These are phyloP conservation scores for Scaptomyza cyrtandrae DNA, from an alignment of 2,888 invertebrate species.

Conservation along the genomic window DNA sequence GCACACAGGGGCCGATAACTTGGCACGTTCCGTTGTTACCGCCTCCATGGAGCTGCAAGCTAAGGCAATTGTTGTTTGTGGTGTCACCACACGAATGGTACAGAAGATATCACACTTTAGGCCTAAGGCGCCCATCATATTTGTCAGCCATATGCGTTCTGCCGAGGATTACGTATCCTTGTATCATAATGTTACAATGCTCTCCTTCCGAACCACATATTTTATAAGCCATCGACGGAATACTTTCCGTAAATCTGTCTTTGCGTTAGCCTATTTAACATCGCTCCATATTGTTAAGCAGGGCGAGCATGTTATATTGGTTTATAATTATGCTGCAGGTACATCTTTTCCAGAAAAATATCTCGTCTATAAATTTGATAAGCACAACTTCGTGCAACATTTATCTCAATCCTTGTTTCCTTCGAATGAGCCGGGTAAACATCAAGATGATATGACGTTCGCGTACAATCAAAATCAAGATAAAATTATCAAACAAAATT, in stretches of 20 bases:
- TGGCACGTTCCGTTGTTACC: conserved; percentile 75
- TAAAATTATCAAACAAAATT: background rate
- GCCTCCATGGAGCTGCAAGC: conserved; percentile 76
- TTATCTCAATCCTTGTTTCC: conserved; percentile 56
- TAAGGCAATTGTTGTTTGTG: conserved; percentile 75
- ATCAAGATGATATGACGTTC: background rate
- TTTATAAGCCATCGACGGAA: conserved; percentile 50
- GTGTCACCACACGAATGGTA: conserved; percentile 77
- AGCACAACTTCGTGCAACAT: conserved; percentile 52
- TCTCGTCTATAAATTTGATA: conserved; percentile 68
- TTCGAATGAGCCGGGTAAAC: background rate
- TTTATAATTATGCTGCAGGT: conserved; percentile 61
- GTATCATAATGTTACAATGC: conserved; percentile 75
- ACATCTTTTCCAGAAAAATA: conserved; percentile 75
- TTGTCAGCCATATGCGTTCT: conserved; percentile 72
- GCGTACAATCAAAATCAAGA: background rate
- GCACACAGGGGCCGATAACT: conserved; percentile 68
- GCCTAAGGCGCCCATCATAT: conserved; percentile 75
- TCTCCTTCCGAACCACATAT: conserved; percentile 55
- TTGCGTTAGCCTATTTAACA: conserved; percentile 66
- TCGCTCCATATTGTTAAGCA: conserved; percentile 50
- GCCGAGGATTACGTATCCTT: conserved; percentile 72
- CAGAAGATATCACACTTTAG: conserved; percentile 81
- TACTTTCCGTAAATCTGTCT: conserved; percentile 64
- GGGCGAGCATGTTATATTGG: conserved; percentile 66